Conservation (phyloP, 1,140 invertebrate species). For the Sycobia sp. region DNA sequence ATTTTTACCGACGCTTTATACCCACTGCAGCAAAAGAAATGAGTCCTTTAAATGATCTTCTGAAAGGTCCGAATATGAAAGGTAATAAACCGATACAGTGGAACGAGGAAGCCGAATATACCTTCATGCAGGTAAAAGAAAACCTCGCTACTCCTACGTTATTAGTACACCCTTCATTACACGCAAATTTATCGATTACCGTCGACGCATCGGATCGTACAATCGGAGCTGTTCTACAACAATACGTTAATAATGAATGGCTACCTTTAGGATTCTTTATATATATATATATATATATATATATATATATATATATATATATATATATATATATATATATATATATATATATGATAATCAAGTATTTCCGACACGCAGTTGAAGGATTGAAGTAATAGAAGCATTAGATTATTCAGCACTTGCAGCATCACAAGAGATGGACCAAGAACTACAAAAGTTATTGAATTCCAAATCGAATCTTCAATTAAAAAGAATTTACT, state of each 20-base stretch:
- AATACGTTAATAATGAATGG: background rate
- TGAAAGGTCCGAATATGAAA: no score
- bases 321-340: no score
- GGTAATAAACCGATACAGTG: no score
- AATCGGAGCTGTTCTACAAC: background rate
- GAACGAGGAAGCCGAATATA: no score
- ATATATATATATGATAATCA: no score
- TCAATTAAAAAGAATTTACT: background rate
- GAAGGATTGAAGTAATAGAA: constrained; percentile 35
- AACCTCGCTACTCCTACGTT: background rate
- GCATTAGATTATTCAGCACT: background rate
- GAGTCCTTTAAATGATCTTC: no score
- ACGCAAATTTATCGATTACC: background rate
- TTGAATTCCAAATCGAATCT: background rate
- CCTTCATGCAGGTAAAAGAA: no score
- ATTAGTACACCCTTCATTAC: background rate
- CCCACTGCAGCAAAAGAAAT: no score
- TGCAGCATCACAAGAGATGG: background rate
- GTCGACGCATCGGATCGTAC: background rate
- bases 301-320: no score
- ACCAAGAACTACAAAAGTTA: background rate
- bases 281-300: no score
- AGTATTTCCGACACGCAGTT: no score
- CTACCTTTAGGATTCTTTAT: background rate
- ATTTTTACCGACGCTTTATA: no score